Evolutionary conservation across 1,140 invertebrate genomes (phyloP), one percentile per base, ranked within the genome.

Genomic region (Panulirus ornatus): DNA sequence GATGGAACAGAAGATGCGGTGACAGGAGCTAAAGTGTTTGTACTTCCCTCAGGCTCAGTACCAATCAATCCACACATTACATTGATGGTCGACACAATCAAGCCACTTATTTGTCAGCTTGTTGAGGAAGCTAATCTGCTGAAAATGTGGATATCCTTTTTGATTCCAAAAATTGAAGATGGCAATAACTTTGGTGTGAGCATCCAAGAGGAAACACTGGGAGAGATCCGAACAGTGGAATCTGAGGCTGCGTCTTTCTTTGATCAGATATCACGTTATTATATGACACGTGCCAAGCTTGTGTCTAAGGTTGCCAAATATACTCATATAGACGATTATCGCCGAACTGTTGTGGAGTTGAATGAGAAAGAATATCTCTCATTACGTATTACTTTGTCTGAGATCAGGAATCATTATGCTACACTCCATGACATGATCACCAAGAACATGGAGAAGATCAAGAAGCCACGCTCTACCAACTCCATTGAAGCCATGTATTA

Each of bases 81-180:
- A 93, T 96, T 97, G 91, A 95, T 99, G 93, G 97, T 99, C 91
- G 96, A 97, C 93, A 95, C 97, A 93, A 97, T 99, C 1, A 99
- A 99, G 93, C 98, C 98, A 14, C 96, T 97, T 91, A 98, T 99
- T 93, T 96, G 97, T 92, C 97, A 98, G 93, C 95, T 99, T 58
- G 96, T 99, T 86, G 98, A 99, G 94, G 97, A 99, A 94, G 96
- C 98, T 78, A 98, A 99, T 95, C 95, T 97, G 96, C 94, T 99
- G 84, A 99, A 99, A 95, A 99, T 99, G 98, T 99, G 99, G 99
- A 98, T 99, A 93, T 98, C 97, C 19, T 99, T 99, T 93, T 96
- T 99, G 95, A 99, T 99, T 94, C 99, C 99, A 2, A 99, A 99
- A 95, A 99, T 99, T 93, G 99, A 99, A 95, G 98, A 99, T 94